Conservation (phyloP, 2,113 vertebrate species). For the Tympanuchus pallidicinctus region DNA sequence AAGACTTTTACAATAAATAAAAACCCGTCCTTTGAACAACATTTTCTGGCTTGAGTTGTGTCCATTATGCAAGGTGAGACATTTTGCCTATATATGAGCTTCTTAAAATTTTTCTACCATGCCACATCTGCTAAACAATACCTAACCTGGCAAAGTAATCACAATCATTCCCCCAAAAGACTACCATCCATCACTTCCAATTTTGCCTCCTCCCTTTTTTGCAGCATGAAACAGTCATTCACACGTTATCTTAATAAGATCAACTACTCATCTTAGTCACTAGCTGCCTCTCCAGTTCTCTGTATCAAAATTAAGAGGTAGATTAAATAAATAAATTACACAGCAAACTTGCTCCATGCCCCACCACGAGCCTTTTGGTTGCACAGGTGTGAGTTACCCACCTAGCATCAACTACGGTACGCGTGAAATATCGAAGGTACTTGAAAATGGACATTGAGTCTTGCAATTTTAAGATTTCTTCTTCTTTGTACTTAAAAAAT, state of each 20-base stretch:
- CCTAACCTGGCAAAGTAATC: background rate
- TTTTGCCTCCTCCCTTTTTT: background rate
- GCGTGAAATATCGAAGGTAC: conserved; percentile 93
- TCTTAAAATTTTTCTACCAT: rapidly evolving
- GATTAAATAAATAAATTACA: no score
- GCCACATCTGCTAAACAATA: background rate
- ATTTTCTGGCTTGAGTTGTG: rapidly evolving
- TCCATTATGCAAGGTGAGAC: background rate
- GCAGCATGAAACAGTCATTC: background rate
- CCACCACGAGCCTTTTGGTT: background rate
- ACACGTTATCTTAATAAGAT: background rate
- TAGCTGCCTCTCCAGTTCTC: background rate
- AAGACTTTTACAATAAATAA: background rate
- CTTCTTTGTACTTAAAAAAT: conserved; percentile 96
- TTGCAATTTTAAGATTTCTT: conserved; percentile 92
- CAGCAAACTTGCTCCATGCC: background rate
- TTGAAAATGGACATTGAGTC: conserved; percentile 95
- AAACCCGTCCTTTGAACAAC: background rate
- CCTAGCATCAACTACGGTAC: conserved; percentile 92
- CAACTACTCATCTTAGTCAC: background rate
- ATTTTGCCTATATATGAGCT: background rate
- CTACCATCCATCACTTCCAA: background rate
- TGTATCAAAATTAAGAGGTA: background rate
- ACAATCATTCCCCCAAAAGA: background rate
- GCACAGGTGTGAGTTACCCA: conserved; percentile 36